Evolutionary conservation across 2,797 vertebrate species (phyloP).

Genomic region (Nyctalus aviator): DNA sequence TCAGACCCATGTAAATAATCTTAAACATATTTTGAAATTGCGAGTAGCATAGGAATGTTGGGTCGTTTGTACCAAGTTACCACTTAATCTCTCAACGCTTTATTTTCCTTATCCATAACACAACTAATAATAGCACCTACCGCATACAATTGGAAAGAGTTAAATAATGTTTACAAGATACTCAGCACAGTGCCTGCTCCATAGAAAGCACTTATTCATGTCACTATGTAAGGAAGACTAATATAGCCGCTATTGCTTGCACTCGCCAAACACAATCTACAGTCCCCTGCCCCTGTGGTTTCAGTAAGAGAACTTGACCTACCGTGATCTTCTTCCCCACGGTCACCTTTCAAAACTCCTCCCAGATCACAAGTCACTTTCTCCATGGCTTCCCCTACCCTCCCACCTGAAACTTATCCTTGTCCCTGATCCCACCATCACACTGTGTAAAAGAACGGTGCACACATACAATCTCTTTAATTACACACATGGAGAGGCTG

Average conservation of each 20-base stretch:
- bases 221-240: neutral
- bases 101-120: neutral
- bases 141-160: neutral
- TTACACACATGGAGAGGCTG: neutral
- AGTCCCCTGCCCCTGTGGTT: neutral
- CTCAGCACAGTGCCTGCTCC: neutral
- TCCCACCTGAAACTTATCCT: neutral
- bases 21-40: constrained; percentile 27
- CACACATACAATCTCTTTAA: neutral
- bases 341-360: neutral
- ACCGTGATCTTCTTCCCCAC: neutral
- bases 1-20: neutral
- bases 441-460: neutral
- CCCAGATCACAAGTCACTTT: neutral
- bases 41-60: neutral
- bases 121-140: neutral
- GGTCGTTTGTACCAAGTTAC: neutral
- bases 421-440: neutral
- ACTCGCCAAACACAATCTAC: neutral
- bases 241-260: neutral
- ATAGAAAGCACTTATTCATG: neutral
- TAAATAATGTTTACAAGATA: neutral
- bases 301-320: neutral
- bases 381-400: neutral
- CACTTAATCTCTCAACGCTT: neutral